A percentile compares a stretch with the other conserved stretches of the same genome.
phyloP scores from a whole-genome alignment of 1,140 invertebrate species.

The Ericerus pela region DNA sequence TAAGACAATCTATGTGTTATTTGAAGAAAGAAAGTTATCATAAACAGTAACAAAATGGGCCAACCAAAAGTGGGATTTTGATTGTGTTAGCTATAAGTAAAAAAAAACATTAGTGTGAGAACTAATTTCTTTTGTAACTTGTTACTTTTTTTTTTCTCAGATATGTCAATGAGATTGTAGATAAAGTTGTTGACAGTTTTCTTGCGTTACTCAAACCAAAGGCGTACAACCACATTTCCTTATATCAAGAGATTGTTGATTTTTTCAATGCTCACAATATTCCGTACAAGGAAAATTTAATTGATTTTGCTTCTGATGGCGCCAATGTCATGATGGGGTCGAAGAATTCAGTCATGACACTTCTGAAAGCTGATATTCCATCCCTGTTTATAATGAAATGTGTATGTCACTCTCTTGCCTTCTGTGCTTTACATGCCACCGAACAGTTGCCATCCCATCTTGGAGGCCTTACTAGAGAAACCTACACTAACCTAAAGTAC shows the following conservation, averaged over 20 bases:
- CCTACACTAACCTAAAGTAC: conserved; percentile 15
- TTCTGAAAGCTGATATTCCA: background rate
- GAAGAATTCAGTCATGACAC: background rate
- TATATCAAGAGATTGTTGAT: too few species aligned
- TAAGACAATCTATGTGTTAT: too few species aligned
- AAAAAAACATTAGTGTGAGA: too few species aligned
- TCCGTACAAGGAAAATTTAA: background rate
- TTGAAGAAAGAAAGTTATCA: too few species aligned
- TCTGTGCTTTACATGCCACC: conserved; percentile 18
- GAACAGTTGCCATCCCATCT: conserved; percentile 6
- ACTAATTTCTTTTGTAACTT: too few species aligned
- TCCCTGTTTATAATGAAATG: conserved; percentile 17
- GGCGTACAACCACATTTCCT: too few species aligned
- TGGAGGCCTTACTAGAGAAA: conserved; percentile 16
- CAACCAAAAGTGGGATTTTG: too few species aligned
- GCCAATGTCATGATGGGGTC: background rate
- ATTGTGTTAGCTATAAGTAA: too few species aligned
- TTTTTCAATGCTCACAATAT: too few species aligned
- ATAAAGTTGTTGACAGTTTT: too few species aligned
- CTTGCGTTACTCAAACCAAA: too few species aligned
- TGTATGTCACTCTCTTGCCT: conserved; percentile 19
- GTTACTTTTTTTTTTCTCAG: background rate
- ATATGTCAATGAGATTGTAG: background rate
- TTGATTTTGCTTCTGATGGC: background rate
- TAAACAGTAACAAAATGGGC: too few species aligned